Evolutionary conservation across 2,888 invertebrate species (phyloP).

Genomic region (Hyalella azteca): DNA sequence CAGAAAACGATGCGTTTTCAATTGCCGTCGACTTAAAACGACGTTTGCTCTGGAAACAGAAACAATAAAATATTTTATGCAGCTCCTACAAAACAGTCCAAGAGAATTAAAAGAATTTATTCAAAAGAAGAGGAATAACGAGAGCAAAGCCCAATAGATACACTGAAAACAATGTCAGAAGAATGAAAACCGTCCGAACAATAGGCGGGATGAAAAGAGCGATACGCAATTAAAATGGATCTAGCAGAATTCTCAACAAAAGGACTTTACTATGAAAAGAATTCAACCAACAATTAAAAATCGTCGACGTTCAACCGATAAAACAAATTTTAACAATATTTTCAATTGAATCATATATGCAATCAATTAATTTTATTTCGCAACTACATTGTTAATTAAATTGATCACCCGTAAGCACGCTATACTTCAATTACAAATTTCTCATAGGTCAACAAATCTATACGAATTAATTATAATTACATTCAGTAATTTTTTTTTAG

Average conservation of each 20-base stretch:
- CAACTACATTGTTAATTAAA: too few relatives aligned
- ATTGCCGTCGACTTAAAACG: conserved; percentile 15
- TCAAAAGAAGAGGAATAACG: conserved; percentile 15
- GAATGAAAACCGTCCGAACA: conserved; percentile 28
- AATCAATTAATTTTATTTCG: too few relatives aligned
- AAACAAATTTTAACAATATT: too few relatives aligned
- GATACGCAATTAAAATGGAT: conserved; percentile 33
- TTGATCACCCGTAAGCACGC: too few relatives aligned
- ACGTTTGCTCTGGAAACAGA: neutral
- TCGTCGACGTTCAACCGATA: too few relatives aligned
- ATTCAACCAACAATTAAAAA: neutral
- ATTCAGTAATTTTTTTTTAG: too few relatives aligned
- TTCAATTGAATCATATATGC: too few relatives aligned
- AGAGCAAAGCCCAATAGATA: conserved; percentile 23
- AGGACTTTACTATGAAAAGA: neutral
- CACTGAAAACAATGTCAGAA: conserved; percentile 11
- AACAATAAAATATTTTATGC: neutral
- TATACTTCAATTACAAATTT: too few relatives aligned
- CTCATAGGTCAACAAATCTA: too few relatives aligned
- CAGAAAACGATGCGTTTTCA: conserved; percentile 4
- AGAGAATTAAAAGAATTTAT: conserved; percentile 15
- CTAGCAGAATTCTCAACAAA: neutral
- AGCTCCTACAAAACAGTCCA: neutral
- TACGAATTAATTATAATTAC: too few relatives aligned
- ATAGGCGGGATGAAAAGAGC: conserved; percentile 18